These are phyloP conservation scores for Cryptops parisi DNA, from an alignment of 2,888 invertebrate genomes.

Conservation along the genomic window DNA sequence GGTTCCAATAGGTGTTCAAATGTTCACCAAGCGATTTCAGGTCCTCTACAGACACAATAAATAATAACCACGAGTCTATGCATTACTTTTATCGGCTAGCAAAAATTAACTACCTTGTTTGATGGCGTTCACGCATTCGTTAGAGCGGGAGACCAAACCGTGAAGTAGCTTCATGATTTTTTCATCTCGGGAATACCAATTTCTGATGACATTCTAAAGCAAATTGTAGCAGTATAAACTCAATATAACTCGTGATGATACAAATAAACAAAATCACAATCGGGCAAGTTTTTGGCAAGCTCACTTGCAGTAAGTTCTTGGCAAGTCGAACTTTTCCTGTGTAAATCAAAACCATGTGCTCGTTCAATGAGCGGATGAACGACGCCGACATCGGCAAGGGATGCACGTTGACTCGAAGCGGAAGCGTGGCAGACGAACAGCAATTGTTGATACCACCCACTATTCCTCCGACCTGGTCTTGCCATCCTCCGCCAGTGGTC, in stretches of 20 bases:
- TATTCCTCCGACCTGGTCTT: slow-evolving; percentile 40
- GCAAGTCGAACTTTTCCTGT: slow-evolving; percentile 39
- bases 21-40: slow-evolving; percentile 28
- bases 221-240: neutral
- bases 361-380: slow-evolving; percentile 28
- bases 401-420: slow-evolving; percentile 28
- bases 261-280: neutral
- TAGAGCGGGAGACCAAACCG: slow-evolving; percentile 27
- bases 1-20: slow-evolving; percentile 31
- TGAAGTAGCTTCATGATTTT: slow-evolving; percentile 31
- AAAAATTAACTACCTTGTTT: slow-evolving; percentile 30
- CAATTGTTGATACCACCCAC: slow-evolving; percentile 35
- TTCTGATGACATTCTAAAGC: slow-evolving; percentile 32
- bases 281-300: neutral
- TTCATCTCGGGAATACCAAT: slow-evolving; percentile 34
- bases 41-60: slow-evolving; percentile 30
- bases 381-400: slow-evolving; percentile 25
- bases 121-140: slow-evolving; percentile 28
- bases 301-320: slow-evolving; percentile 37
- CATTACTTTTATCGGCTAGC: too few relatives aligned
- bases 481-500: slow-evolving; percentile 43
- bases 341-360: slow-evolving; percentile 36
- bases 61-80: too few relatives aligned
- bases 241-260: neutral
- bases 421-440: slow-evolving; percentile 27